A percentile compares a stretch with the other conserved stretches of the same genome.
Evolutionary conservation across 2,113 vertebrate genomes (phyloP).

Genomic region (Chitala chitala): DNA sequence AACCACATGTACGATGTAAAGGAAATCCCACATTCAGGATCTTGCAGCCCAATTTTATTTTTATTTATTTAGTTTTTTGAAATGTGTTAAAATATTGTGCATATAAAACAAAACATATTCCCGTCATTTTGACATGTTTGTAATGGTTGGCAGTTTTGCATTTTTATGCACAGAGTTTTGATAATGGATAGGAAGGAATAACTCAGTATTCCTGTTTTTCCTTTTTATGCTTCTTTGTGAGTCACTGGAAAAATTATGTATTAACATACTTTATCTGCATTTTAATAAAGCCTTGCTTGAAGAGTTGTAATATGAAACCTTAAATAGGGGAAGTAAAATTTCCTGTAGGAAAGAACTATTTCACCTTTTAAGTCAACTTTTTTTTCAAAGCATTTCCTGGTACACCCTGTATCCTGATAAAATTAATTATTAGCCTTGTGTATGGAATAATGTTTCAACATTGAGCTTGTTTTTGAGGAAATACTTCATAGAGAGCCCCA

Average conservation of each 20-base stretch:
- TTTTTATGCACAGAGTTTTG: background rate
- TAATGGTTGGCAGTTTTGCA: background rate
- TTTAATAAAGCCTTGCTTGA: slow-evolving; percentile 25
- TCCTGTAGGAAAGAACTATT: slow-evolving; percentile 24
- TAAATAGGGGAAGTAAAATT: slow-evolving; percentile 27
- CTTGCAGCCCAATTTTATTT: too few species aligned
- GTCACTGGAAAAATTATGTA: background rate
- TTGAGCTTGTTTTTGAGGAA: slow-evolving; percentile 55
- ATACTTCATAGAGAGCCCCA: slow-evolving; percentile 44
- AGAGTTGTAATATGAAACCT: slow-evolving; percentile 33
- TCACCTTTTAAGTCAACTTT: slow-evolving; percentile 21
- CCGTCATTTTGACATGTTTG: background rate
- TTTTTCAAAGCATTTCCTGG: slow-evolving; percentile 37
- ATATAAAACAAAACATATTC: background rate
- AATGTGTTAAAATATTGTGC: background rate
- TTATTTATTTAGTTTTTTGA: too few species aligned
- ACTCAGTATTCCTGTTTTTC: background rate
- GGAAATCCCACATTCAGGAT: background rate
- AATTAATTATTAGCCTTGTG: slow-evolving; percentile 43
- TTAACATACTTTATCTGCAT: slow-evolving; percentile 28
- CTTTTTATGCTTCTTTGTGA: background rate
- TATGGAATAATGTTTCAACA: slow-evolving; percentile 49
- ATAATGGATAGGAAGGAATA: too few species aligned
- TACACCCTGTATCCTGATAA: slow-evolving; percentile 27
- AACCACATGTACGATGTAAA: background rate